A percentile compares a stretch with the other conserved stretches of the same genome.
These are phyloP conservation scores for Strix occidentalis DNA, from an alignment of 2,797 vertebrate species.

Conservation along the genomic window DNA sequence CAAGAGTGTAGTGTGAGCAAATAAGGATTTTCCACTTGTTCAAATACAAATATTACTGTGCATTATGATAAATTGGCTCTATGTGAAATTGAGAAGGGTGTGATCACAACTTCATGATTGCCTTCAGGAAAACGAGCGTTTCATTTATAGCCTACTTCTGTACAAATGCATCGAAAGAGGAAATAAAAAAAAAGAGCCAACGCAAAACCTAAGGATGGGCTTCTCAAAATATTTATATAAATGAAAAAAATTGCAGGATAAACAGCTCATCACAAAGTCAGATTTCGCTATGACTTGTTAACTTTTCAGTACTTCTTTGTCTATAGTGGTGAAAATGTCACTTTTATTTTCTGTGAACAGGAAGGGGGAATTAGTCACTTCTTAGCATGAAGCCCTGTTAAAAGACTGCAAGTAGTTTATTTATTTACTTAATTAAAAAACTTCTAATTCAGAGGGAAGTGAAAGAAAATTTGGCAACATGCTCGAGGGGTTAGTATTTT, in stretches of 20 bases:
- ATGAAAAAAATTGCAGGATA: background rate
- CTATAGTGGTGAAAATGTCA: background rate
- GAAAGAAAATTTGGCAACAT: background rate
- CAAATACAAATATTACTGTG: background rate
- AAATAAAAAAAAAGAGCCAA: background rate
- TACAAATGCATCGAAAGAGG: background rate
- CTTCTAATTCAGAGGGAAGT: background rate
- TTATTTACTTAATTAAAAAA: background rate
- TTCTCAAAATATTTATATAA: slow-evolving; percentile 23
- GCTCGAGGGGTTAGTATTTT: background rate
- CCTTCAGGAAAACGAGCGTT: slow-evolving; percentile 20
- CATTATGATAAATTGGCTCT: background rate
- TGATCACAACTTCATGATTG: background rate
- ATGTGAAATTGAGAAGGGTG: background rate
- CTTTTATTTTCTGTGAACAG: background rate
- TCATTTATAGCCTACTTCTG: background rate
- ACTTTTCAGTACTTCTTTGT: background rate
- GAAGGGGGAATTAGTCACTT: background rate
- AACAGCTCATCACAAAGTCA: slow-evolving; percentile 11
- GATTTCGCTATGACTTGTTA: background rate
- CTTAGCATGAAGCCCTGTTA: background rate
- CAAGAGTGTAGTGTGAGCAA: background rate
- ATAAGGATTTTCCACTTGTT: slow-evolving; percentile 23
- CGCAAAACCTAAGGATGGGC: background rate
- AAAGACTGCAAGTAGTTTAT: background rate